Percentiles rank a stretch among this genome's conserved stretches.
These are phyloP conservation scores for Platygyra sinensis DNA, from an alignment of 64 coral and sea anemone genomes.

Conservation along the genomic window DNA sequence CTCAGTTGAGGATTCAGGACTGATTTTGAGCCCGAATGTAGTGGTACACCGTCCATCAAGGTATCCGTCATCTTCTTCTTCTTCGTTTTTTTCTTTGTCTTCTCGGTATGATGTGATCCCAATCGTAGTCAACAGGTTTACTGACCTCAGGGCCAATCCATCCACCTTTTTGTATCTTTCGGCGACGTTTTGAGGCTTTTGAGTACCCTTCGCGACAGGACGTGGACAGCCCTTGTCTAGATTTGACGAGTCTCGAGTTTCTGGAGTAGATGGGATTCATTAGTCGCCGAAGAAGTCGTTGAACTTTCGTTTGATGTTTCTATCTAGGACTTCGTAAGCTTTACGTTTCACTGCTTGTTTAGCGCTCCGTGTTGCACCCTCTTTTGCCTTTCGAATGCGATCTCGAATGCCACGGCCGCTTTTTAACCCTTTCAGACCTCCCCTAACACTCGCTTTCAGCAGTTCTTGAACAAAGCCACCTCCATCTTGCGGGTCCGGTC, in stretches of 20 bases:
- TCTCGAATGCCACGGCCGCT: too few species aligned
- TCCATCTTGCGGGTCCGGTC: background rate
- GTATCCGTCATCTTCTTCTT: background rate
- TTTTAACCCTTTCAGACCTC: too few species aligned
- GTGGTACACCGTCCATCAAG: too few species aligned
- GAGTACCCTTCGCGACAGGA: background rate
- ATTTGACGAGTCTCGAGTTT: background rate
- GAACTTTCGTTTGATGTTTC: background rate
- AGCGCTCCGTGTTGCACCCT: too few species aligned
- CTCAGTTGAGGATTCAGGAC: background rate
- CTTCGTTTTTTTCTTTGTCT: background rate
- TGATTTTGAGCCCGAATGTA: background rate
- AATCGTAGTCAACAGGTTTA: too few species aligned
- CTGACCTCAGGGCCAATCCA: too few species aligned
- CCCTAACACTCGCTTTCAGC: too few species aligned
- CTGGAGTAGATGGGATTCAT: background rate
- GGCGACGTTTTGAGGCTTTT: too few species aligned
- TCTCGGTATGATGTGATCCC: background rate
- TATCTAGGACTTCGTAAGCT: background rate
- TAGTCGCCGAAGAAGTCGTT: background rate
- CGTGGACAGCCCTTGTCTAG: background rate
- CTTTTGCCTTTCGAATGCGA: too few species aligned
- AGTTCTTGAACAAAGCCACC: too few species aligned
- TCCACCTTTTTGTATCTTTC: too few species aligned
- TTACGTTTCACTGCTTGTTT: too few species aligned